A percentile compares a stretch with the other conserved stretches of the same genome.
These are phyloP conservation scores for human DNA, from an alignment of 2,113 vertebrate species.

Conservation along the genomic window GRCh38 chrX:70957501-70958000, in stretches of 20 bases:
- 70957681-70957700: not conserved
- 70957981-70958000: not conserved
- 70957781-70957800: not conserved
- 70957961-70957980: not conserved
- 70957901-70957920: not conserved
- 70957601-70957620: not conserved
- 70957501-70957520: not conserved
- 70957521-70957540: not conserved
- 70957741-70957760: not conserved
- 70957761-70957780: not conserved
- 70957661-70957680: not conserved
- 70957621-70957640: not conserved
- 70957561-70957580: not conserved
- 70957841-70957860: not conserved
- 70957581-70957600: not conserved
- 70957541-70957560: not conserved
- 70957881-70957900: not conserved
- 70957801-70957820: slow-evolving; percentile 13
- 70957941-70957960: not conserved
- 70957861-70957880: not conserved
- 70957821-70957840: not conserved
- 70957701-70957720: not conserved
- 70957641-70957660: not conserved
- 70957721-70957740: not conserved
- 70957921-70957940: not conserved